Evolutionary conservation across 2,888 invertebrate species (phyloP), one percentile per base, ranked within the genome.

Genomic region (Pterostichus niger): DNA sequence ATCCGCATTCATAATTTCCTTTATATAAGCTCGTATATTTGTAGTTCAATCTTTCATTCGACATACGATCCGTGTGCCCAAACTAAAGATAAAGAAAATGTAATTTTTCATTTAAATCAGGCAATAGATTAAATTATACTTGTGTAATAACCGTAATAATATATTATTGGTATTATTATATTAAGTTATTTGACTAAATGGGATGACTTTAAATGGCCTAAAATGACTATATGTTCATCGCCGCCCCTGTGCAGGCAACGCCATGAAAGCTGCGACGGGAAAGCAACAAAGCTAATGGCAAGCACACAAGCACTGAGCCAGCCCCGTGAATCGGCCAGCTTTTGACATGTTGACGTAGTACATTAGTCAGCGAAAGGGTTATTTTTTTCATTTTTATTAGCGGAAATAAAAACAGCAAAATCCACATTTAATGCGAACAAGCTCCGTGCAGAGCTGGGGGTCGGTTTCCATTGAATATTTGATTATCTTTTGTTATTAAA

Each of bases 271-370:
- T 24, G 59, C 11, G 17, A 13, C 17, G 56, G 33, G 49, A 31
- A 17, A 52, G 31, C 40, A 73, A 73, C 81, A 81, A 81, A 81
- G 81, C 59, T 81, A 81, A 81, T 81, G 81, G 71, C 56, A 56
- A 81, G 40, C 33, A 49, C 40, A 40, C 59, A 59, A 59, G 31
- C 31, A 24, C n/a, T 13, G 64, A 64, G 71, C 64, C 15, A 15
- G 24, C 80, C 68, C 33, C 49, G 40, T 9, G 40, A 52, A 79
- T 79, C 59, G 77, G 77, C 68, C 49, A 52, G 54, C 56, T 56
- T 81, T 81, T 73, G 81, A 81, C 81, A 81, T 81, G 81, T 81
- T 81, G 81, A 81, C 81, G 81, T 81, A 81, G 73, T 81, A 81
- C 73, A 81, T 81, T 73, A 81, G 81, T 81, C 73, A 81, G 73